Conservation (phyloP, 2,113 vertebrate genomes). For the Columbina picui region DNA sequence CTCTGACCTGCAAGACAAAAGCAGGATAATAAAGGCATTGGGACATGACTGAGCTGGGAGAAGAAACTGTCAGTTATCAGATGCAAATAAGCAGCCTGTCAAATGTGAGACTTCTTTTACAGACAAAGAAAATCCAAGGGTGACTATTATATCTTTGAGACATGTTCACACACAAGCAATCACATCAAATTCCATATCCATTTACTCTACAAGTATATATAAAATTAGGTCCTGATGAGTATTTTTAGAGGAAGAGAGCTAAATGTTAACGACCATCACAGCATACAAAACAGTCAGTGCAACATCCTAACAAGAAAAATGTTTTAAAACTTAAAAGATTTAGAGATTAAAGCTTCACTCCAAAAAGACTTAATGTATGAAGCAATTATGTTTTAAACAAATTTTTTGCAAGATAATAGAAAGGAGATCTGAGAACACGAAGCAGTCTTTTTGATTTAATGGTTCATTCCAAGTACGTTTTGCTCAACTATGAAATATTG, state of each 20-base stretch:
- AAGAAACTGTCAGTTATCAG: background rate
- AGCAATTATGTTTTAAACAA: background rate
- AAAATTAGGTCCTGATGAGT: background rate
- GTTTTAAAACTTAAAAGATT: background rate
- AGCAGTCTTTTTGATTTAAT: background rate
- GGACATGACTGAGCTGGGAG: background rate
- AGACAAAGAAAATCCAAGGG: background rate
- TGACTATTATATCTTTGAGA: background rate
- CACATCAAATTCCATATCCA: background rate
- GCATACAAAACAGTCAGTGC: background rate
- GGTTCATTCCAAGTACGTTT: background rate
- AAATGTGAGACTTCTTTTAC: background rate
- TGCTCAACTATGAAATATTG: background rate
- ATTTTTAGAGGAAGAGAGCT: background rate
- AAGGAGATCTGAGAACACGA: background rate
- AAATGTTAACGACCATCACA: background rate
- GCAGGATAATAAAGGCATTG: background rate
- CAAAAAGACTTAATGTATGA: background rate
- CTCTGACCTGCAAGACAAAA: slow-evolving; percentile 20
- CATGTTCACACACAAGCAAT: background rate
- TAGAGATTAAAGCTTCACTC: background rate
- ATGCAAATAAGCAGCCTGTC: background rate
- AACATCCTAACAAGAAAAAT: background rate
- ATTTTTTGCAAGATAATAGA: background rate
- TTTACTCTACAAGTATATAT: background rate